Percentiles rank a stretch among this genome's conserved stretches.
Evolutionary conservation across 2,888 invertebrate species (phyloP).

Genomic region (Apoda limacodes): DNA sequence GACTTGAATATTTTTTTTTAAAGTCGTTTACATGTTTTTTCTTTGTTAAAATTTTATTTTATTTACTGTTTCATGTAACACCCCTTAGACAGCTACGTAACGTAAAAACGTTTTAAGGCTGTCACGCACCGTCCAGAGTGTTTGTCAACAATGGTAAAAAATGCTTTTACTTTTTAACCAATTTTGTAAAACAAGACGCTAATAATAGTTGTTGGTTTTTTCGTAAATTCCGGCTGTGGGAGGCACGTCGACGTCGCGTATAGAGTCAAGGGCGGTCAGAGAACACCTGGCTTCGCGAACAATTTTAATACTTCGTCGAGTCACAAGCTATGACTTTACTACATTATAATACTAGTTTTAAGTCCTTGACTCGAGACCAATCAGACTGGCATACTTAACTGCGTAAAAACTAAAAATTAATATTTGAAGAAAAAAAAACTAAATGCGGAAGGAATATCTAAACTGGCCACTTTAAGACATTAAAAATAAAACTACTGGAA

Average conservation of each 20-base stretch:
- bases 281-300: conserved; percentile 49
- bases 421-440: no score
- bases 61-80: no score
- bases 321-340: conserved; percentile 33
- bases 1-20: no score
- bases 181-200: no score
- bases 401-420: no score
- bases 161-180: conserved; percentile 43
- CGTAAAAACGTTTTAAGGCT: no score
- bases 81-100: no score
- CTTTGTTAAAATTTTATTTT: no score
- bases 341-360: conserved; percentile 33
- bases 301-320: conserved; percentile 45
- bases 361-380: conserved; percentile 45
- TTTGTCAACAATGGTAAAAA: conserved; percentile 19
- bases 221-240: conserved; percentile 22
- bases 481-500: conserved; percentile 25
- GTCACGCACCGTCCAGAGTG: no score
- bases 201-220: no score
- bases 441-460: no score
- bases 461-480: conserved; percentile 10
- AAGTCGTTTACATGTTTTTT: no score
- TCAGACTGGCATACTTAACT: not conserved
- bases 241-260: conserved; percentile 24
- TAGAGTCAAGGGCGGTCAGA: conserved; percentile 58